Conservation (phyloP, 2,113 vertebrate species). For the Ochotona curzoniae region DNA sequence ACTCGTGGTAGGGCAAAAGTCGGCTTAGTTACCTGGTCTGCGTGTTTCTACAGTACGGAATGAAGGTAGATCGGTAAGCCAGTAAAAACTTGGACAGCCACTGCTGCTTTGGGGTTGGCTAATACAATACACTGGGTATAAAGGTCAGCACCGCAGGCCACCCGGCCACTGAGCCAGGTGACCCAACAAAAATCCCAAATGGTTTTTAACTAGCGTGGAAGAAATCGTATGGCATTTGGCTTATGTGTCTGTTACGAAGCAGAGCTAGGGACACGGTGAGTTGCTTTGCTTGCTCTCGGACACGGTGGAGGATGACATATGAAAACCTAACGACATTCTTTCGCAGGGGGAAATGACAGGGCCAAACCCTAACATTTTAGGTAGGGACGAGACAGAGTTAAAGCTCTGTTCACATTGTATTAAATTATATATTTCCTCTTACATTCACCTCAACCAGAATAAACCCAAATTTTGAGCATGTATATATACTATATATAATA, state of each 20-base stretch:
- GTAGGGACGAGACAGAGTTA: slow-evolving; percentile 78
- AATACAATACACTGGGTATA: slow-evolving; percentile 82
- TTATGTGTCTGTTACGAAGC: slow-evolving; percentile 84
- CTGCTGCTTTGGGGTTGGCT: slow-evolving; percentile 88
- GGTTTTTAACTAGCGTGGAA: slow-evolving; percentile 85
- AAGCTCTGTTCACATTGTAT: slow-evolving; percentile 81
- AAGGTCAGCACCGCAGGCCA: slow-evolving; percentile 88
- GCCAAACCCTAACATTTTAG: slow-evolving; percentile 78
- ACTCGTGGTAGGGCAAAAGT: slow-evolving; percentile 75
- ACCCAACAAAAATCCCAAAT: slow-evolving; percentile 83
- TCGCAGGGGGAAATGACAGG: slow-evolving; percentile 78
- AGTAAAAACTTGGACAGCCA: slow-evolving; percentile 87
- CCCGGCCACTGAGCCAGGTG: slow-evolving; percentile 84
- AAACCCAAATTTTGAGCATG: slow-evolving; percentile 85
- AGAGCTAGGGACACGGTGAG: slow-evolving; percentile 86
- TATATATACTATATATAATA: slow-evolving; percentile 88
- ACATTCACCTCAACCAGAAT: slow-evolving; percentile 87
- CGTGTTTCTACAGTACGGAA: slow-evolving; percentile 89
- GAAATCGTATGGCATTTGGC: slow-evolving; percentile 89
- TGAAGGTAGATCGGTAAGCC: slow-evolving; percentile 89
- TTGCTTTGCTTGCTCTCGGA: slow-evolving; percentile 87
- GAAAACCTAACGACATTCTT: slow-evolving; percentile 83
- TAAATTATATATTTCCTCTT: slow-evolving; percentile 84
- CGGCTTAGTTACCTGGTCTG: slow-evolving; percentile 87
- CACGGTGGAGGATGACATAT: slow-evolving; percentile 79